Evolutionary conservation across 2,797 vertebrate genomes (phyloP).

Genomic region (Arrhamphus sclerolepis): DNA sequence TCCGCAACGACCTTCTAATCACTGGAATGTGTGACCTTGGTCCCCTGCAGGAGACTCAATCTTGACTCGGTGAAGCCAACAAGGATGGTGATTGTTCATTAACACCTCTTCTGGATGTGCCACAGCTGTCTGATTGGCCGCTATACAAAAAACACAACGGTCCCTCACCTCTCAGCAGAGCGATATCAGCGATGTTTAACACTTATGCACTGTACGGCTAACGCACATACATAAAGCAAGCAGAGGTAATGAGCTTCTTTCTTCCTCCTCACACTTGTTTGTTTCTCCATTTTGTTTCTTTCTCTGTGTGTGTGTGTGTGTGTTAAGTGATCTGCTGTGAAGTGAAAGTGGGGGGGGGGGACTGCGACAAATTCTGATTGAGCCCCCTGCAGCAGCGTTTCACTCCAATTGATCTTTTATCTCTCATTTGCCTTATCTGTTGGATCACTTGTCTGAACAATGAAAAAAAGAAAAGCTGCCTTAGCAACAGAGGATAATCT

Average conservation of each 20-base stretch:
- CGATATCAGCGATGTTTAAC: slow-evolving; percentile 9
- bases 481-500: slow-evolving; percentile 67
- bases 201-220: not conserved
- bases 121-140: slow-evolving; percentile 45
- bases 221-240: not conserved
- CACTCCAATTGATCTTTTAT: slow-evolving; percentile 62
- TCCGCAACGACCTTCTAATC: slow-evolving; percentile 29
- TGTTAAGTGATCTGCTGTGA: slow-evolving; percentile 42
- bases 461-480: slow-evolving; percentile 29
- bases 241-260: slow-evolving; percentile 23
- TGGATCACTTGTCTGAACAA: slow-evolving; percentile 67
- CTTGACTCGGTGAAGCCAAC: slow-evolving; percentile 28
- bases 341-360: slow-evolving; percentile 13
- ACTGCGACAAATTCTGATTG: slow-evolving; percentile 76
- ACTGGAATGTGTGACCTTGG: slow-evolving; percentile 43
- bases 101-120: slow-evolving; percentile 35
- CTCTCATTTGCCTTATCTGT: slow-evolving; percentile 61
- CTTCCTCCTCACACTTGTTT: slow-evolving; percentile 31
- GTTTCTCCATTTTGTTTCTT: slow-evolving; percentile 26
- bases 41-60: slow-evolving; percentile 54
- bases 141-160: slow-evolving; percentile 24
- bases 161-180: slow-evolving; percentile 16
- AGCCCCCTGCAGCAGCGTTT: slow-evolving; percentile 61
- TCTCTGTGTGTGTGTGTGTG: not conserved
- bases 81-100: slow-evolving; percentile 47